Evolutionary conservation across 2,888 invertebrate genomes (phyloP).

Genomic region (Pyrochroa serraticornis): DNA sequence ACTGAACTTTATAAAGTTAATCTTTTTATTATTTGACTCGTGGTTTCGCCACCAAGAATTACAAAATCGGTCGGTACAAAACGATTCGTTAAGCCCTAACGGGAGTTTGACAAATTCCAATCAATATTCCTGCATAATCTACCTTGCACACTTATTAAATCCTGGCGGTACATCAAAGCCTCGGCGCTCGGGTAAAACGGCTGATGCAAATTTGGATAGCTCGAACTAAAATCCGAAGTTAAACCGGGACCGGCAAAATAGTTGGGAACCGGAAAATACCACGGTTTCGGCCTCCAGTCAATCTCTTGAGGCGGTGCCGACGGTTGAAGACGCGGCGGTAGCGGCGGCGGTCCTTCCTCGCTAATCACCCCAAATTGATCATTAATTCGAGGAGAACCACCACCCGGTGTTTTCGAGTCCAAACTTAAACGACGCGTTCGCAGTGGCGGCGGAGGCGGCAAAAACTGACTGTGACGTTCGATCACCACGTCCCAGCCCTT

Average conservation of each 20-base stretch:
- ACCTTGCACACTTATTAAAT: slow-evolving; percentile 12
- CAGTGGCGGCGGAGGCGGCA: slow-evolving; percentile 27
- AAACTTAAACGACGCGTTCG: slow-evolving; percentile 31
- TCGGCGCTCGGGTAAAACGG: background rate
- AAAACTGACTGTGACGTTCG: slow-evolving; percentile 39
- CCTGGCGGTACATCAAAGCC: slow-evolving; percentile 2
- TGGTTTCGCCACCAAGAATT: too few relatives aligned
- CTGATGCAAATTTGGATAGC: slow-evolving; percentile 31
- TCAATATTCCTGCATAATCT: slow-evolving; percentile 5
- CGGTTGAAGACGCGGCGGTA: slow-evolving; percentile 47
- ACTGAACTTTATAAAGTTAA: too few relatives aligned
- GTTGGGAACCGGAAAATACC: slow-evolving; percentile 21
- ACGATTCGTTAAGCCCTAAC: too few relatives aligned
- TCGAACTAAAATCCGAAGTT: slow-evolving; percentile 27
- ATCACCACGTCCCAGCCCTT: slow-evolving; percentile 54
- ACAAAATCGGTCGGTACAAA: too few relatives aligned
- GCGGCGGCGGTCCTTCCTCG: slow-evolving; percentile 34
- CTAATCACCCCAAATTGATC: background rate
- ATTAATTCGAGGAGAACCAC: background rate
- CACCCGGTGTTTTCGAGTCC: slow-evolving; percentile 15
- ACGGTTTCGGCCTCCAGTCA: slow-evolving; percentile 38
- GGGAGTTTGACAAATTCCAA: background rate
- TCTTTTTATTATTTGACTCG: too few relatives aligned
- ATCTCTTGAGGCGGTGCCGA: slow-evolving; percentile 53
- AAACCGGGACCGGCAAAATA: slow-evolving; percentile 9